Conservation (phyloP, 2,888 invertebrate genomes). For the Epirrhoe alternata region DNA sequence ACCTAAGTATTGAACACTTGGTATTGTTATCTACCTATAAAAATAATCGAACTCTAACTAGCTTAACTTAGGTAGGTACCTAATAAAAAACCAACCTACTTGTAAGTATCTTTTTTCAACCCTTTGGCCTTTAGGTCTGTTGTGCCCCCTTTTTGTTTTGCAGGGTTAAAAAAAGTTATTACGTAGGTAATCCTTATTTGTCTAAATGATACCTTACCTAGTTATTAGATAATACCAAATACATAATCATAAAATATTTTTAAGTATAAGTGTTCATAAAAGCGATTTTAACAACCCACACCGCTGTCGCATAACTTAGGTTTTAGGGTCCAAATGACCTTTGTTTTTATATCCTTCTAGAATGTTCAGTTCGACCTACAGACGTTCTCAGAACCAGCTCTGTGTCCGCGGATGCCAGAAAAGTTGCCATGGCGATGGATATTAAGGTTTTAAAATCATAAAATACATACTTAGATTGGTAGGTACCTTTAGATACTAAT, state of each 20-base stretch:
- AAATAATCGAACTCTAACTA: too few species aligned
- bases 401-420: constrained; percentile 26
- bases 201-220: too few species aligned
- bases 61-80: too few species aligned
- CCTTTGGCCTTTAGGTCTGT: too few species aligned
- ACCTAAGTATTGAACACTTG: too few species aligned
- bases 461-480: neutral
- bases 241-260: neutral
- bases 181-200: too few species aligned
- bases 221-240: too few species aligned
- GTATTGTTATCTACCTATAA: too few species aligned
- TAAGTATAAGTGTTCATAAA: constrained; percentile 8
- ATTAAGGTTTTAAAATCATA: neutral
- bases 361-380: constrained; percentile 57
- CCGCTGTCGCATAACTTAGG: constrained; percentile 41
- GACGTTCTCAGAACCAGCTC: constrained; percentile 56
- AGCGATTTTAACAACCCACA: constrained; percentile 21
- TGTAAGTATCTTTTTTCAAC: too few species aligned
- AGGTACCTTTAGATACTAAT: neutral
- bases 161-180: too few species aligned
- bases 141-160: too few species aligned
- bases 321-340: constrained; percentile 54
- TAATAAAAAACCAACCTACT: too few species aligned
- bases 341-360: constrained; percentile 54
- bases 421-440: constrained; percentile 4